Evolutionary conservation across 1,140 invertebrate species (phyloP).

Genomic region (Aphelinus certus): DNA sequence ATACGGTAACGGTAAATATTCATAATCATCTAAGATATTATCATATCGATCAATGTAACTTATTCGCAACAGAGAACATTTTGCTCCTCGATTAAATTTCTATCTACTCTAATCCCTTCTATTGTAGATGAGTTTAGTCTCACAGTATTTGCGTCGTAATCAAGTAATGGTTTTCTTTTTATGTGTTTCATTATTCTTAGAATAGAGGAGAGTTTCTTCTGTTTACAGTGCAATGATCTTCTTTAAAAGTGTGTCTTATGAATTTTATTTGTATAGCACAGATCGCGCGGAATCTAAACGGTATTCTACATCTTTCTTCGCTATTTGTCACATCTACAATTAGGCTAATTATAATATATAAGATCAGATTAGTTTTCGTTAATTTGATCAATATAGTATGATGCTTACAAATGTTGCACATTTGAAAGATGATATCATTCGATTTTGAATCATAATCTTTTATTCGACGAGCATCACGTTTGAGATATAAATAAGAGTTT

Average conservation of each 20-base stretch:
- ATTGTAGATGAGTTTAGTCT: constrained; percentile 21
- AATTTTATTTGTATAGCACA: background rate
- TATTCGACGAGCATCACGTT: background rate
- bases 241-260: background rate
- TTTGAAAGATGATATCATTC: background rate
- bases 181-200: background rate
- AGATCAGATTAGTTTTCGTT: no score
- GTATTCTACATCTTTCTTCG: background rate
- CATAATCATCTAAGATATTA: constrained; percentile 24
- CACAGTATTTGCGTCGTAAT: background rate
- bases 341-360: constrained; percentile 18
- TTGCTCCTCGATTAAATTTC: constrained; percentile 16
- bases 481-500: constrained; percentile 7
- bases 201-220: constrained; percentile 17
- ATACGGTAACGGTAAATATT: constrained; percentile 38
- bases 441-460: constrained; percentile 4
- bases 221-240: background rate
- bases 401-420: constrained; percentile 19
- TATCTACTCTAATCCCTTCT: constrained; percentile 33
- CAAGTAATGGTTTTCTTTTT: constrained; percentile 7
- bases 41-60: constrained; percentile 23
- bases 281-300: constrained; percentile 20
- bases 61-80: constrained; percentile 30
- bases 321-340: constrained; percentile 8
- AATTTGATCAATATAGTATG: no score